phyloP scores from a whole-genome alignment of 2,888 invertebrate genomes.

The Cybosia mesomella region DNA sequence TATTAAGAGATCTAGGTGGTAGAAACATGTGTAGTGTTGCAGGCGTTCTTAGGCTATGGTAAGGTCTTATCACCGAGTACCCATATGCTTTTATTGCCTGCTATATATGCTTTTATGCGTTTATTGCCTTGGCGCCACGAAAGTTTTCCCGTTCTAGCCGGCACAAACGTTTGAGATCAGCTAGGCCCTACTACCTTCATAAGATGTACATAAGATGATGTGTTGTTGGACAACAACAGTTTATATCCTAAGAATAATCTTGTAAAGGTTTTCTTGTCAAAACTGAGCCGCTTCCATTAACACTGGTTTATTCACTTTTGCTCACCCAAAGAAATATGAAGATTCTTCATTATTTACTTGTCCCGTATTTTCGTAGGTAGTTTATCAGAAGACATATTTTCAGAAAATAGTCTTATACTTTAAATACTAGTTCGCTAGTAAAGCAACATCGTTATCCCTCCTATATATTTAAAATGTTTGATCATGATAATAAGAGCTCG shows the following conservation, averaged over 20 bases:
- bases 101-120: too few species aligned
- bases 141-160: not conserved
- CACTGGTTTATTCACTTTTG: not conserved
- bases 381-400: too few species aligned
- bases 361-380: too few species aligned
- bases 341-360: not conserved
- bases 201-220: slow-evolving; percentile 4
- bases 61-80: not conserved
- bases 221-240: not conserved
- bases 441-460: not conserved
- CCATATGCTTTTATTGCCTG: not conserved
- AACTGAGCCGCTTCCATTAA: slow-evolving; percentile 4
- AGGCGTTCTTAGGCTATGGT: not conserved
- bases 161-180: not conserved
- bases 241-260: not conserved
- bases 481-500: slow-evolving; percentile 15
- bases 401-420: not conserved
- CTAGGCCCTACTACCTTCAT: not conserved
- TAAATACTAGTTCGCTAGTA: not conserved
- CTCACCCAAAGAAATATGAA: not conserved
- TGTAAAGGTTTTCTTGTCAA: slow-evolving; percentile 1
- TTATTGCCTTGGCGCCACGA: not conserved
- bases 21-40: not conserved
- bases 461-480: slow-evolving; percentile 7
- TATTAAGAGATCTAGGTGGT: too few species aligned